phyloP scores from a whole-genome alignment of 2,888 invertebrate species.

The Isoperla grammatica region DNA sequence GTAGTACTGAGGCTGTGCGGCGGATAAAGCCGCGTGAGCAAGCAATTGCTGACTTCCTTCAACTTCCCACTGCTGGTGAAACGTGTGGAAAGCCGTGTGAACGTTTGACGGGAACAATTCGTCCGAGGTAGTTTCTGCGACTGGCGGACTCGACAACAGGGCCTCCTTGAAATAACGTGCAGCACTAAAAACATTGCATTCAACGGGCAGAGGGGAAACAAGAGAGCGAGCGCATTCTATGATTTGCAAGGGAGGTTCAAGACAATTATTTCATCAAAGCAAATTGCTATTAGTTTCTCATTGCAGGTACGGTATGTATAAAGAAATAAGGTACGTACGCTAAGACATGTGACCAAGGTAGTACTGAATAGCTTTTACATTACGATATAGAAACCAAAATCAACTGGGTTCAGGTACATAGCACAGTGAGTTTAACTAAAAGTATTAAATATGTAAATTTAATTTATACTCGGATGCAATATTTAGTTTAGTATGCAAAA shows the following conservation, averaged over 20 bases:
- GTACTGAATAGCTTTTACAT: too few species aligned
- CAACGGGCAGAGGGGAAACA: constrained; percentile 48
- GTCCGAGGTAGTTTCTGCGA: neutral
- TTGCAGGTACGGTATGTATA: too few species aligned
- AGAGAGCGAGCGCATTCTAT: constrained; percentile 37
- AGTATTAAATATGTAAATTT: too few species aligned
- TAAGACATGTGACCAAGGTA: too few species aligned
- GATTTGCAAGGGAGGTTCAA: neutral
- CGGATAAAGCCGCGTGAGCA: constrained; percentile 20
- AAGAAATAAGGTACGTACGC: too few species aligned
- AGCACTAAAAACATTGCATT: constrained; percentile 20
- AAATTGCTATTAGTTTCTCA: neutral
- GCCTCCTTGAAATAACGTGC: constrained; percentile 41
- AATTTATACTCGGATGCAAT: too few species aligned
- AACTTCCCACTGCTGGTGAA: constrained; percentile 67
- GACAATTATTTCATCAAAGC: neutral
- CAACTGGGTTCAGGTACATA: too few species aligned
- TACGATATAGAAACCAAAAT: too few species aligned
- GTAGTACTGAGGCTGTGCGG: constrained; percentile 28
- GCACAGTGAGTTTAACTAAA: too few species aligned
- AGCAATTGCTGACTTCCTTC: constrained; percentile 52
- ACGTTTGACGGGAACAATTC: constrained; percentile 35
- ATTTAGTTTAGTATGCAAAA: too few species aligned
- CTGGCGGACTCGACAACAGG: constrained; percentile 30
- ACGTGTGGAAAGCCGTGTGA: constrained; percentile 50